Base-by-base conservation (phyloP, 2,797 vertebrate genomes). In the Macropodus opercularis region DNA sequence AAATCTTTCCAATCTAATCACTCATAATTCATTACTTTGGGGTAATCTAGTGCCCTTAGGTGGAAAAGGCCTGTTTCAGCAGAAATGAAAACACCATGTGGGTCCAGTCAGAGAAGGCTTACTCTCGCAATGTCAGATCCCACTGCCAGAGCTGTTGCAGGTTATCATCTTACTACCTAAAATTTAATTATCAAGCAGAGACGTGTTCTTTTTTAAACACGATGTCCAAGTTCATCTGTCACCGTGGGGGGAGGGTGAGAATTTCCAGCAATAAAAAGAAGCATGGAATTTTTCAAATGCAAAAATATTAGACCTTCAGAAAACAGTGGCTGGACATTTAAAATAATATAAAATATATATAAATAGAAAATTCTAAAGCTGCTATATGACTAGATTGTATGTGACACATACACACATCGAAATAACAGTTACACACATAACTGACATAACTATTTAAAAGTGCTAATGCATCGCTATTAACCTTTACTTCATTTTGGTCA, bases 111-210 rank as follows among this genome's bases (percentile, higher is more conserved):
- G 34, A 56, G 36, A 38, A 63, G 39, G 26, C 40, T 73, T 29
- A 35, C 47, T 80, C 53, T 43, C 57, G 17, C 61, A 36, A 61
- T 64, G 46, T 69, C 60, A 63, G 67, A 81, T 66, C 67, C 46
- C 41, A 63, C 34, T 42, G 31, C 49, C 64, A 44, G 48, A 51
- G 47, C 53, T 61, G 61, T 49, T 63, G 43, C 51, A 72, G 55
- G 46, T 81, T 58, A 84, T 76, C 46, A 63, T 57, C 60, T 65
- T 66, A 68, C 57, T 49, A 63, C 40, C 43, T 59, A 55, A 67
- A 69, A 77, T 62, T 8, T 39, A 80, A 74, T 75, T 56, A 72
- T 61, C 62, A 52, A 49, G 41, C 55, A 64, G 42, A 59, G 29
- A 59, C 21, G 5, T 40, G 39, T 38, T 43, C 3, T 47, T 60